Base-by-base conservation (phyloP, 2,888 invertebrate species). In the Gortyna flavago region DNA sequence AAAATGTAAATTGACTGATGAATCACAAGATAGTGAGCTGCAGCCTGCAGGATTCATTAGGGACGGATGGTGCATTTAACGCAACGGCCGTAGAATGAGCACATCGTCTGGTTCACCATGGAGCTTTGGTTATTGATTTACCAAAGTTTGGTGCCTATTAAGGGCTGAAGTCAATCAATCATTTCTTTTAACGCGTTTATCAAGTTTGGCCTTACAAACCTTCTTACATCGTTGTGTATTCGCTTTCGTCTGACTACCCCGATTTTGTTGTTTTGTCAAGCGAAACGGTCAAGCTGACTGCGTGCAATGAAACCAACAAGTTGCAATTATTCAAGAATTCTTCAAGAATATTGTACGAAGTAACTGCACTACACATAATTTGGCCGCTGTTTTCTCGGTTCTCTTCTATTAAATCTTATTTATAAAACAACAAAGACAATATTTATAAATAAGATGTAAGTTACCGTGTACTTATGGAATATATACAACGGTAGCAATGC, bases 271-370 rank as follows among this genome's bases (percentile, higher is more conserved):
- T 35, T 41, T 62, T 80, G 65, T 83, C 84, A 83, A 80, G 86
- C 84, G 84, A 61, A 68, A 83, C 85, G 72, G 77, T 77, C 83
- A 80, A 62, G 86, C 77, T 69, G 54, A 69, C 64, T 84, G 77
- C 80, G 75, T 77, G 65, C 81, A 70, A 72, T 38, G 35, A 59
- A 61, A 77, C 85, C 44, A 18, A 62, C 62, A 69, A 44, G 35
- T 35, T 35, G 35, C 35, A 35, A 35, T 35, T 35, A 35, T 35
- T 35, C n/a, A n/a, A n/a, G n/a, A n/a, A 35, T 35, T 35, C 35
- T 35, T 35, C 5, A 35, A 35, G 41, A 80, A 59, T 44, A n/a
- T 51, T 73, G 73, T 73, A 16, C 16, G 16, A 65, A 65, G 51
- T 71, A 62, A 70, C 38, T 73, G 25, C 61, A 80, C 68, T 54